Evolutionary conservation across 1,140 invertebrate genomes (phyloP).

Genomic region (Holotrichia oblita): DNA sequence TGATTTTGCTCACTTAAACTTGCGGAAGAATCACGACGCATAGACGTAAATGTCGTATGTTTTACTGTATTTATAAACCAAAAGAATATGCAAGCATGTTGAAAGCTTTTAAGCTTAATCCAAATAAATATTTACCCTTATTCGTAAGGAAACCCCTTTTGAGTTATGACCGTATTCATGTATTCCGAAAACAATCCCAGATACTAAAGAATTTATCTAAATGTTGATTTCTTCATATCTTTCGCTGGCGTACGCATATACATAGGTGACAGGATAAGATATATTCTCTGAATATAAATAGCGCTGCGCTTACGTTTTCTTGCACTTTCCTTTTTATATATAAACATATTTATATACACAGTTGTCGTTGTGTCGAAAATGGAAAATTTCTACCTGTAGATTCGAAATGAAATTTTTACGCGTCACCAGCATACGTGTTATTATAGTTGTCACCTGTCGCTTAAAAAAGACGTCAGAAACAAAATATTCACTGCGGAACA

Average conservation of each 20-base stretch:
- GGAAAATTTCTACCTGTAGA: not conserved
- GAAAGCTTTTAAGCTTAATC: no score
- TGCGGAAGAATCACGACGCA: no score
- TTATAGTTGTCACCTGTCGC: conserved; percentile 11
- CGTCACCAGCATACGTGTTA: conserved; percentile 5
- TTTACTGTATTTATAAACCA: no score
- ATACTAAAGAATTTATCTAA: conserved; percentile 9
- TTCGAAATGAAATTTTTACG: not conserved
- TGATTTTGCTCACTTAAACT: no score
- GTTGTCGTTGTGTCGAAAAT: not conserved
- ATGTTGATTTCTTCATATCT: not conserved
- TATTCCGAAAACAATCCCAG: conserved; percentile 2
- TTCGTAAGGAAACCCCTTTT: not conserved
- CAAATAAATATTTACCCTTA: not conserved
- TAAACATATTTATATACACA: not conserved
- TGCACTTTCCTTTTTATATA: not conserved
- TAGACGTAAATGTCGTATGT: no score
- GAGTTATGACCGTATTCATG: not conserved
- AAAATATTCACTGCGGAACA: not conserved
- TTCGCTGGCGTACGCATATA: not conserved
- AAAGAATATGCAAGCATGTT: no score
- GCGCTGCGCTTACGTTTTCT: not conserved
- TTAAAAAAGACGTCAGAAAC: not conserved
- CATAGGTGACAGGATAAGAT: not conserved
- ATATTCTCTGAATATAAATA: not conserved